phyloP scores from a whole-genome alignment of 2,797 vertebrate species.

The Cyclura pinguis region DNA sequence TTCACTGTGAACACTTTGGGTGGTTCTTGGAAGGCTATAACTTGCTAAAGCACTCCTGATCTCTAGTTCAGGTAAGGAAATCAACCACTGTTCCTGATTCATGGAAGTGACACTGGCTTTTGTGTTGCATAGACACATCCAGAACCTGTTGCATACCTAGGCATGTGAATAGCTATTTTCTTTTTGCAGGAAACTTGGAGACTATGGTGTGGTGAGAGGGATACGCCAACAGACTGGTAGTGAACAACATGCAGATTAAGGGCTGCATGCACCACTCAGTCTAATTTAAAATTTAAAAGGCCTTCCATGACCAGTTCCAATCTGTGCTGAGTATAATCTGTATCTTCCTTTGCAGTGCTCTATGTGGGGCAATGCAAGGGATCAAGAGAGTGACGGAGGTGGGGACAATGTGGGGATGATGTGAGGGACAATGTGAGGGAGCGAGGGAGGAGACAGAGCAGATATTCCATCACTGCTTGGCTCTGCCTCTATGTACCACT shows the following conservation, averaged over 20 bases:
- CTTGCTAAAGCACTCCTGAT: constrained; percentile 59
- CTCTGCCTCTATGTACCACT: background rate
- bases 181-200: background rate
- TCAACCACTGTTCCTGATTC: constrained; percentile 4
- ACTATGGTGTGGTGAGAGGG: background rate
- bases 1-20: constrained; percentile 63
- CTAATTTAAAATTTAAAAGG: background rate
- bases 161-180: no score
- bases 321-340: background rate
- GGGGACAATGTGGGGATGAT: no score
- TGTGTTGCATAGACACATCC: constrained; percentile 28
- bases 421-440: background rate
- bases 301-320: background rate
- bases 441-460: background rate
- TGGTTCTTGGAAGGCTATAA: constrained; percentile 60
- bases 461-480: background rate
- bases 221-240: background rate
- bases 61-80: constrained; percentile 49
- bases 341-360: background rate
- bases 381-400: no score
- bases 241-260: background rate
- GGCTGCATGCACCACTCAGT: background rate
- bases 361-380: background rate
- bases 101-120: constrained; percentile 57
- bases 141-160: no score